Base-by-base conservation (phyloP, 1,140 invertebrate genomes). In the Lasaia peninsularis region DNA sequence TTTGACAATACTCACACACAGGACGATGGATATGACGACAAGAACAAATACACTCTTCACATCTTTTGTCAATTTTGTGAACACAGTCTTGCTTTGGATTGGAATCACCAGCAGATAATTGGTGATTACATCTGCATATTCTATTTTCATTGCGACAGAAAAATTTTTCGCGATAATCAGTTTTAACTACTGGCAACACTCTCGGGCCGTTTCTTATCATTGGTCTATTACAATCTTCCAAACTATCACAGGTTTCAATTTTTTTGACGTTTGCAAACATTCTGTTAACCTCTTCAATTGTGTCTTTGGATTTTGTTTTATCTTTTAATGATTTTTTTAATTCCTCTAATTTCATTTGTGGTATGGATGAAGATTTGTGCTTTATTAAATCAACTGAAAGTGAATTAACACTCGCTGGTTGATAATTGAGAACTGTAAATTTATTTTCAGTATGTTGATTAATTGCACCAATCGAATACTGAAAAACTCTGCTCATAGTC, bases 281-380 rank as follows among this genome's bases (percentile, higher is more conserved):
- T 75, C 85, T 75, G 21, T 85, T 81, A 0, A 84, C 80, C 71
- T 88, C 82, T 63, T 85, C 74, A 1, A 83, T 79, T 1, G 78
- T 70, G 32, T 88, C 82, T 78, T 81, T 86, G 0, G 80, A 76
- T 68, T 67, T 75, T 0, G 70, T 68, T 60, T 80, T 86, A 18
- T 80, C 75, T 69, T 80, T 88, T 2, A 81, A 55, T 5, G 71
- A 71, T 21, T 84, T 58, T 53, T 82, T 88, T 2, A 81, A 33
- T 55, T 88, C 84, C 20, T 87, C 84, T 21, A 84, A 59, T 35
- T 86, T 86, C 80, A 88, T 86, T 73, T 81, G 82, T 0, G 84
- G 84, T 59, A 88, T 80, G 0, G 84, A 88, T 1, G 76, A 86
- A 0, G 84, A 88, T 62, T 88, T 88, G 8, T 75, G 69, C 60